Base-by-base conservation (phyloP, 2,797 vertebrate species). In the Chromis chromis region DNA sequence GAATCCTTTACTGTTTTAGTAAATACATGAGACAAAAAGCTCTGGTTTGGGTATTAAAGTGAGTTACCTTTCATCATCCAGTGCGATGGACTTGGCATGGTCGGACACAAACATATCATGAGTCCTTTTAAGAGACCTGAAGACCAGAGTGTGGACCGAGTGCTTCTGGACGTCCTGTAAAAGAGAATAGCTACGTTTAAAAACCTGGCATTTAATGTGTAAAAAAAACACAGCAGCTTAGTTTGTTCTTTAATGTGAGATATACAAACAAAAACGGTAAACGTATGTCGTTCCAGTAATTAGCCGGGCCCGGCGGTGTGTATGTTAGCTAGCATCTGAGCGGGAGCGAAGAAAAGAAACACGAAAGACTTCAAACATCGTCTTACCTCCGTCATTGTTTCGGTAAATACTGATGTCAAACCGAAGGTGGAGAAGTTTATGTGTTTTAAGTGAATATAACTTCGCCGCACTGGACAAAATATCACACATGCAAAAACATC, bases 31-130 rank as follows among this genome's bases (percentile, higher is more conserved):
- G 6, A 46, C 2, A n/a, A 19, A 19, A 46, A 46, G 44, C 19
- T 44, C 17, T 6, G 42, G 16, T 17, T 11, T 49, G 3, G 3
- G 3, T 21, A 49, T 2, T 24, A 22, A 24, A 12, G 48, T 25
- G 2, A 0, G 1, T n/a, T 92, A 98, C 98, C 98, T 97, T 62
- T 95, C 92, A 0, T 99, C 98, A 78, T 99, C 98, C 84, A 94
- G 88, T 0, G 94, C 49, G 68, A 99, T 76, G 25, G 95, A 93
- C 46, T 98, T 99, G 28, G 97, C 96, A 65, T 99, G 97, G 86
- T 99, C 98, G 55, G 96, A 94, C 79, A 99, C 98, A 92, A 99
- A 99, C 98, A 99, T 99, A 61, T 99, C 98, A 87, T 99, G 98
- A 2, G 96, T 98, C 89, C 98, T 96, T 86, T 99, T 99, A 61